phyloP scores from a whole-genome alignment of 1,140 invertebrate species.

The Drosophila takahashii region DNA sequence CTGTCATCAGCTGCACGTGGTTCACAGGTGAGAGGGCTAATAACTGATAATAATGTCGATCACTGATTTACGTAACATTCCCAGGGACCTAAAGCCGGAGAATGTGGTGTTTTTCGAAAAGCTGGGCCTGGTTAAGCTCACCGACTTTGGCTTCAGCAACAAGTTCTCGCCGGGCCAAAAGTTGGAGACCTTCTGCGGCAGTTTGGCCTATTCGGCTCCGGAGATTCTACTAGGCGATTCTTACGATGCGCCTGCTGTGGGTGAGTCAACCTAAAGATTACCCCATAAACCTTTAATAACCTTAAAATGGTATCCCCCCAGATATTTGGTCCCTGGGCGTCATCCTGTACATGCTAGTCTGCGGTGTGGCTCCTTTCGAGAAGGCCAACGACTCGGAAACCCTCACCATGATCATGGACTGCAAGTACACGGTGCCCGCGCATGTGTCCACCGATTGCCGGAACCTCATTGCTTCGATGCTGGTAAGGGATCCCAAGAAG shows the following conservation, averaged over 20 bases:
- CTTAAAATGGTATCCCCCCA: conserved; percentile 61
- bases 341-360: conserved; percentile 99
- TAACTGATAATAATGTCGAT: conserved; percentile 33
- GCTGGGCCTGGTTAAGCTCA: conserved; percentile 98
- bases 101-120: conserved; percentile 99
- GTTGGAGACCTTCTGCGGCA: conserved; percentile 99
- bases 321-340: conserved; percentile 99
- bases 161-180: conserved; percentile 98
- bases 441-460: conserved; percentile 94
- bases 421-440: conserved; percentile 97
- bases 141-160: conserved; percentile 99
- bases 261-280: conserved; percentile 85
- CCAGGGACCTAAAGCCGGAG: conserved; percentile 98
- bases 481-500: conserved; percentile 96
- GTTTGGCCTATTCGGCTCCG: conserved; percentile 99
- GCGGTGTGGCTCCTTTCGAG: conserved; percentile 98
- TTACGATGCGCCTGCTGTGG: conserved; percentile 96
- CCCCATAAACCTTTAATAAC: conserved; percentile 21
- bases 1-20: conserved; percentile 96
- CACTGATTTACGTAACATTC: conserved; percentile 61
- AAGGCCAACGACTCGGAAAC: conserved; percentile 99
- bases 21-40: conserved; percentile 89
- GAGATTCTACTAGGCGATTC: conserved; percentile 99
- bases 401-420: conserved; percentile 99
- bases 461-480: conserved; percentile 95